Conservation (phyloP, 2,113 vertebrate species). For the Ibidorhyncha struthersii region DNA sequence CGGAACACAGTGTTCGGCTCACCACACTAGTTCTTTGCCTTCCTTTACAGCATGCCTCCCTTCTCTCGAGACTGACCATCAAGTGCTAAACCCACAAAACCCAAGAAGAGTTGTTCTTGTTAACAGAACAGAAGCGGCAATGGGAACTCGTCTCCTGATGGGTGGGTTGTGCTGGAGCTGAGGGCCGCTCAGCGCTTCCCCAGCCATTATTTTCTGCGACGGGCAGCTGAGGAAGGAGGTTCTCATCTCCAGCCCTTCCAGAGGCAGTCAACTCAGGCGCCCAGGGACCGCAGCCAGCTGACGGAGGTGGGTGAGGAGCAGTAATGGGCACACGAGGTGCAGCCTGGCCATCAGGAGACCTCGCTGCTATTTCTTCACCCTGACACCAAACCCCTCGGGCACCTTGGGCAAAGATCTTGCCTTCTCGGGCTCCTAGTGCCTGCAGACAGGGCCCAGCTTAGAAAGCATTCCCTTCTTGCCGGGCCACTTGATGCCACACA, state of each 20-base stretch:
- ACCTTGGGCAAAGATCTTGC: not conserved
- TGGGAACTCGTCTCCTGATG: not conserved
- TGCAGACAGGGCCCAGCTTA: not conserved
- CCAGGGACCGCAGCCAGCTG: not conserved
- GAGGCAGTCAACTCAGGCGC: not conserved
- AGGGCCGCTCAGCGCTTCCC: not conserved
- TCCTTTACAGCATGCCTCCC: not conserved
- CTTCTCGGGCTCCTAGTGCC: not conserved
- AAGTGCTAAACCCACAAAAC: not conserved
- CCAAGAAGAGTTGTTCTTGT: not conserved
- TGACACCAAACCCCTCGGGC: rapidly evolving
- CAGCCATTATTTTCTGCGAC: not conserved
- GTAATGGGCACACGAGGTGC: not conserved
- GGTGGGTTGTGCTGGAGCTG: not conserved
- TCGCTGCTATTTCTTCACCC: not conserved
- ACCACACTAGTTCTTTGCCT: not conserved
- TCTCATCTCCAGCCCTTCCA: not conserved
- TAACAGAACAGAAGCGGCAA: not conserved
- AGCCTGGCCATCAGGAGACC: not conserved
- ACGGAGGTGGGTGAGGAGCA: not conserved
- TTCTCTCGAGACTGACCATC: not conserved
- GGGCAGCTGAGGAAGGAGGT: not conserved
- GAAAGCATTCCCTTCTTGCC: not conserved
- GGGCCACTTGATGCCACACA: too few relatives aligned
- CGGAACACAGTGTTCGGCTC: too few relatives aligned